Evolutionary conservation across 2,113 vertebrate species (phyloP).

Genomic region (Pandion haliaetus): DNA sequence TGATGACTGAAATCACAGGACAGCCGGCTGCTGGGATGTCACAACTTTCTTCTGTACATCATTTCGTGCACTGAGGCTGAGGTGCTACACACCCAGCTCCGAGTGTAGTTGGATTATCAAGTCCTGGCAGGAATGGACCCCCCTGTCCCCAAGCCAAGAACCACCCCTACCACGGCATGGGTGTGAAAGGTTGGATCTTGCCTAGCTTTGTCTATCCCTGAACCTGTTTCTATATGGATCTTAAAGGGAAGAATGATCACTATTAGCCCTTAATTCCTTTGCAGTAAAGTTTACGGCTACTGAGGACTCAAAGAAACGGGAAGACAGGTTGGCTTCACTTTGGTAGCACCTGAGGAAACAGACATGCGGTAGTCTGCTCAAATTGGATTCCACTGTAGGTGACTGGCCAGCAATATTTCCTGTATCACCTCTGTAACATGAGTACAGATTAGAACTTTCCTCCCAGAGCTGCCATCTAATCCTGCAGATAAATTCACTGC

Average conservation of each 20-base stretch:
- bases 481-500: neutral
- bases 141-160: neutral
- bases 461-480: neutral
- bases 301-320: neutral
- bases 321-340: neutral
- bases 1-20: neutral
- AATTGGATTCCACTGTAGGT: neutral
- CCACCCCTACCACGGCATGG: too few relatives aligned
- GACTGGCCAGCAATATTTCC: conserved; percentile 1
- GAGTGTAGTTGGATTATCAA: neutral
- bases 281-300: neutral
- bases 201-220: neutral
- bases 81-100: neutral
- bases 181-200: neutral
- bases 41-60: neutral
- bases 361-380: neutral
- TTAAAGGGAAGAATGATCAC: neutral
- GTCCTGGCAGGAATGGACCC: neutral
- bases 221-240: neutral
- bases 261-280: neutral
- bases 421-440: neutral
- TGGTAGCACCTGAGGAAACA: neutral
- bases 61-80: neutral
- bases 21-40: neutral
- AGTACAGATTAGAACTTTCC: neutral